phyloP scores from a whole-genome alignment of 2,113 vertebrate species.

The Enhydra lutris region DNA sequence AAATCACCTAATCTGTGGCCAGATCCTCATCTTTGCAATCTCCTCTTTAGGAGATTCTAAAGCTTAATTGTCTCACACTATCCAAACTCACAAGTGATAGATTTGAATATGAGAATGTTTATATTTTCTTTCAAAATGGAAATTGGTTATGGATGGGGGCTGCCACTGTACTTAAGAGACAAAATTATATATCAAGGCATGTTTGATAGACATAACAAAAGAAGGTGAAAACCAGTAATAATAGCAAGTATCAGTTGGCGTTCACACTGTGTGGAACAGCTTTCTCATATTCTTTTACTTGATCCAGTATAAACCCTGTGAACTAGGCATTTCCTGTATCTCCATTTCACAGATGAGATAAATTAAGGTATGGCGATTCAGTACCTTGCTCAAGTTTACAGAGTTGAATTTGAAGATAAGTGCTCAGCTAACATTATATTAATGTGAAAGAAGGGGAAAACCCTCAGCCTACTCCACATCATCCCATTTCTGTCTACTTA shows the following conservation, averaged over 20 bases:
- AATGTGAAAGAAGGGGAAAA: background rate
- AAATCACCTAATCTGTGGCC: background rate
- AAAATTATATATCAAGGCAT: background rate
- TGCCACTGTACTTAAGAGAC: background rate
- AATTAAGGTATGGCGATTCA: background rate
- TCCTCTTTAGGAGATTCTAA: background rate
- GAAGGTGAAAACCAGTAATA: background rate
- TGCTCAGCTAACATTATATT: background rate
- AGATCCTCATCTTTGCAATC: background rate
- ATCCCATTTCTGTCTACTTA: background rate
- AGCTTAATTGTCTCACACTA: background rate
- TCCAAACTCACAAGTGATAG: background rate
- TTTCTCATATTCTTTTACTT: background rate
- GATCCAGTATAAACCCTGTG: background rate
- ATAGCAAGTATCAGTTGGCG: background rate
- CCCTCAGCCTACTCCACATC: background rate
- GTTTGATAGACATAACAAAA: background rate
- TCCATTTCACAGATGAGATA: background rate
- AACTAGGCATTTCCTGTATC: background rate
- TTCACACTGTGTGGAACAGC: background rate
- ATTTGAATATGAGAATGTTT: background rate
- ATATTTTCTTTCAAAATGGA: background rate
- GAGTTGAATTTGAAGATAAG: background rate
- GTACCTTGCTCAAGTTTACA: background rate
- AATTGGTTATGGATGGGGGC: background rate